Conservation (phyloP, 2,113 vertebrate species). For the Tursiops truncatus region DNA sequence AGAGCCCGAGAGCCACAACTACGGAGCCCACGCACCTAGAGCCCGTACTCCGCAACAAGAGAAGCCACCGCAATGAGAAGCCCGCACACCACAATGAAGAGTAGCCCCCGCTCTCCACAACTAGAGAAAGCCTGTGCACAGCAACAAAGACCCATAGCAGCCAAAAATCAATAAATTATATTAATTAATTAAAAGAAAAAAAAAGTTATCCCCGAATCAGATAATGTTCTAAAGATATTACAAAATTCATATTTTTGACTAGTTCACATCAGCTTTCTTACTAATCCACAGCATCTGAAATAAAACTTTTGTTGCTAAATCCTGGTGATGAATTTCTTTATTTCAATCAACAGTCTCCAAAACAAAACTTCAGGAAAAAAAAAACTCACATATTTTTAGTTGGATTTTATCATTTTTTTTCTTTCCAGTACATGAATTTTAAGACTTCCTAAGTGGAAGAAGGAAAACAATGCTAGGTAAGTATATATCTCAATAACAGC, state of each 20-base stretch:
- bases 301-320: background rate
- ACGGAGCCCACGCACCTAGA: too few species aligned
- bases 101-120: too few species aligned
- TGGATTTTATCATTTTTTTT: slow-evolving; percentile 12
- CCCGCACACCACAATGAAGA: too few species aligned
- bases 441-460: background rate
- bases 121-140: too few species aligned
- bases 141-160: too few species aligned
- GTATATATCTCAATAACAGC: background rate
- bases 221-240: background rate
- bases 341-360: background rate
- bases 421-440: background rate
- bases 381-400: background rate
- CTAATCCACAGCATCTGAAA: background rate
- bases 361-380: background rate
- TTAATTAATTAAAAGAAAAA: too few species aligned
- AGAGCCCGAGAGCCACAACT: too few species aligned
- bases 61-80: too few species aligned
- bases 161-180: too few species aligned
- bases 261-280: background rate
- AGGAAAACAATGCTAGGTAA: background rate
- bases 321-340: background rate
- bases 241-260: background rate
- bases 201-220: background rate
- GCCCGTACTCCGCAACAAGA: too few species aligned